A percentile compares a stretch with the other conserved stretches of the same genome.
Conservation (phyloP, 2,888 invertebrate genomes). For the Cephus rjabovi region DNA sequence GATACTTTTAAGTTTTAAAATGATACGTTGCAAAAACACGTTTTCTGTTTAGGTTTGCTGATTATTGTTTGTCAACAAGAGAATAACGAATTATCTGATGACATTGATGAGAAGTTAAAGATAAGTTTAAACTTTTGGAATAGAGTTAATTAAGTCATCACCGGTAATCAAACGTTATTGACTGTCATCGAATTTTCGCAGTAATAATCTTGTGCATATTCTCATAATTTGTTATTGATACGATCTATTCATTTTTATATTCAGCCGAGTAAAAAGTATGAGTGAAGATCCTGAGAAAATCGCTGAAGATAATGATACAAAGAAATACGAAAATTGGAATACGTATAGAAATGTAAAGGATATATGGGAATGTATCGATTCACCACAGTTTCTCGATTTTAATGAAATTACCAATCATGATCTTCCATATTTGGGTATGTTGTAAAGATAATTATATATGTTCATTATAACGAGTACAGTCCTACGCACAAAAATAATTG, state of each 20-base stretch:
- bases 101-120: background rate
- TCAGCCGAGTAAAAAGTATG: background rate
- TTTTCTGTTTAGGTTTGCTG: background rate
- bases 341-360: background rate
- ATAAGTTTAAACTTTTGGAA: background rate
- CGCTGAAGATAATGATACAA: background rate
- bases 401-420: conserved; percentile 16
- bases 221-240: background rate
- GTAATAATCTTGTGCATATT: background rate
- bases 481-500: background rate
- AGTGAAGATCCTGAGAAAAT: background rate
- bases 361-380: conserved; percentile 24
- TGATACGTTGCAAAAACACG: background rate
- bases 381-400: conserved; percentile 29
- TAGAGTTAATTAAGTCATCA: background rate
- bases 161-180: background rate
- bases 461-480: background rate
- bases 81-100: background rate
- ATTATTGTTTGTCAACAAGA: background rate
- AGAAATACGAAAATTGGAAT: background rate
- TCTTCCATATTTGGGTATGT: conserved; percentile 32
- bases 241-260: background rate
- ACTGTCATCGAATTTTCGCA: background rate
- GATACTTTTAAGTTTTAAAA: background rate
- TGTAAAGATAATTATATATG: background rate